Base-by-base conservation (phyloP, 2,888 invertebrate genomes). In the Drosophila neutralis region DNA sequence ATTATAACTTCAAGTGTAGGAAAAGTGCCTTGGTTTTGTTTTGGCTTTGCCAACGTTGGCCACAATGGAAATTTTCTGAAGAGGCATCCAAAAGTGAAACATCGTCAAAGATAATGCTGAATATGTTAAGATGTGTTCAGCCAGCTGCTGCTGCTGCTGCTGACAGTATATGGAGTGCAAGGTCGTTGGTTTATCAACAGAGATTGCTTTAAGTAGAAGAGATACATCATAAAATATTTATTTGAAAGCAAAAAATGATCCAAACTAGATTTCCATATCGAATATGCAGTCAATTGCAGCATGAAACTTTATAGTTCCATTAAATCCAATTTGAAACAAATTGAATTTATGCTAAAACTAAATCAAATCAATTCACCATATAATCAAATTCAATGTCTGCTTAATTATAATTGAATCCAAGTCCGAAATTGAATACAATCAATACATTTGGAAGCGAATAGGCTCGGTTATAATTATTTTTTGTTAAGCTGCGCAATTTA, bases 11-110 rank as follows among this genome's bases (percentile, higher is more conserved):
- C 52, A 69, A 78, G 74, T 74, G 49, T 40, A 36, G 54, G 57
- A 48, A 64, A 69, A 67, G 69, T 78, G 66, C n/a, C 69, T 73
- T 42, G 60, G 66, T 66, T 69, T 73, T 69, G 66, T 73, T 69
- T 66, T 69, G 58, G 48, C 69, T 40, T 49, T 24, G 45, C 36
- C 65, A 65, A 65, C 42, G 42, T 52, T 62, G 40, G 66, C 64
- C 51, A 63, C 57, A 70, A 70, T 72, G 63, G 38, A 71, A 64
- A 56, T 54, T 52, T 49, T 59, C 31, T 72, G 64, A 72, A 78
- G 53, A 42, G 67, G 18, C 21, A 48, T 18, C 42, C 29, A 73
- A 72, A 72, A 76, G 69, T 73, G 56, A 77, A 78, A 77, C 73
- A 65, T 76, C 65, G 62, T 38, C 8, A 33, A n/a, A 35, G 48